Evolutionary conservation across 1,140 invertebrate genomes (phyloP).

Genomic region (Arion vulgaris): DNA sequence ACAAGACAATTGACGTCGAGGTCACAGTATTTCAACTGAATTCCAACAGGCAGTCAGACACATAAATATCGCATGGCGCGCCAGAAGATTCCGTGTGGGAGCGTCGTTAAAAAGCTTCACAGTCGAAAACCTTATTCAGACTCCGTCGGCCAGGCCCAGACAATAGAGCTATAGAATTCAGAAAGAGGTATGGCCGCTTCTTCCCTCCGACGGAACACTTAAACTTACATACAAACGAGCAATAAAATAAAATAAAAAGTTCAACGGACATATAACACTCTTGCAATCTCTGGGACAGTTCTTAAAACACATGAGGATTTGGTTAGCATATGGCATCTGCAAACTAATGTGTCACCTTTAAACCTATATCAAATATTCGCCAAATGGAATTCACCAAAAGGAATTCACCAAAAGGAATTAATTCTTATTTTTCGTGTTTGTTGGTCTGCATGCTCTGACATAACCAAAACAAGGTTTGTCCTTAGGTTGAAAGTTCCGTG

Average conservation of each 20-base stretch:
- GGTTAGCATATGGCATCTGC: too few relatives aligned
- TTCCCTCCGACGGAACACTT: background rate
- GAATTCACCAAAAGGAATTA: too few relatives aligned
- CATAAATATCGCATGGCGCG: constrained; percentile 2
- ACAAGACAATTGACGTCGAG: background rate
- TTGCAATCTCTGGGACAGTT: background rate
- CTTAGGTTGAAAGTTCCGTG: too few relatives aligned
- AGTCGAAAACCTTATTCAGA: background rate
- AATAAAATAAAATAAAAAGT: background rate
- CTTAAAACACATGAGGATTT: background rate
- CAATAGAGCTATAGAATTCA: background rate
- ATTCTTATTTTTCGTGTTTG: too few relatives aligned
- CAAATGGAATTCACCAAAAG: too few relatives aligned
- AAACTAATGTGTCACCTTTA: too few relatives aligned
- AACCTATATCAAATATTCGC: too few relatives aligned
- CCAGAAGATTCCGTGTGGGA: background rate
- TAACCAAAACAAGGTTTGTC: too few relatives aligned
- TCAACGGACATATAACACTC: background rate
- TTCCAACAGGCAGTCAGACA: background rate
- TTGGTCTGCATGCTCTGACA: too few relatives aligned
- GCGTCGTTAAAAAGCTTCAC: background rate
- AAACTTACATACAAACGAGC: background rate
- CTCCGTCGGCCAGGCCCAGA: background rate
- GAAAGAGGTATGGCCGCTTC: background rate
- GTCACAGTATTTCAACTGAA: background rate